Percentiles rank a stretch among this genome's conserved stretches.
phyloP scores from a whole-genome alignment of 2,113 vertebrate species.

The Origma solitaria region DNA sequence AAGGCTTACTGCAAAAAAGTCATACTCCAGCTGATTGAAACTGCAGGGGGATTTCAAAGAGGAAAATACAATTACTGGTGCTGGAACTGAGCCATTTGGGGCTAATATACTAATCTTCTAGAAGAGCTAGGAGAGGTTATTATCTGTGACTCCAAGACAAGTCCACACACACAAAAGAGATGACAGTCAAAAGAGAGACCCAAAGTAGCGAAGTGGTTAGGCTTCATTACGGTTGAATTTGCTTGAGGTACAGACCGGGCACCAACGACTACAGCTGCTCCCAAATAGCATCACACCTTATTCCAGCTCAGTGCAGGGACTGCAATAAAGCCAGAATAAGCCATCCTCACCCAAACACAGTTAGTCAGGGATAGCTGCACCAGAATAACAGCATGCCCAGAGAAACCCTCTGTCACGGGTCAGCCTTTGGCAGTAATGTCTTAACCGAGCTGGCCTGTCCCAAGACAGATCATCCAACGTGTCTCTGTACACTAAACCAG shows the following conservation, averaged over 20 bases:
- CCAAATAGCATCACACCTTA: background rate
- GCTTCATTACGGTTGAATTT: background rate
- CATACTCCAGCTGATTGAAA: background rate
- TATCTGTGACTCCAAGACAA: background rate
- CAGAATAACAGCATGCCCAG: background rate
- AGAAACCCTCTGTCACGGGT: background rate
- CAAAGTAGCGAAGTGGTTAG: background rate
- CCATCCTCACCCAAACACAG: background rate
- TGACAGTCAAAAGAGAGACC: background rate
- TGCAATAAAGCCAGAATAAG: background rate
- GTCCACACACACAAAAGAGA: background rate
- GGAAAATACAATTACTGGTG: constrained; percentile 26
- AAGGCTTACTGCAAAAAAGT: background rate
- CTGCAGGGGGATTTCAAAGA: background rate
- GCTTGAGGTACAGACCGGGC: background rate
- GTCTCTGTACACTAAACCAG: background rate
- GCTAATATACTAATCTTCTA: constrained; percentile 20
- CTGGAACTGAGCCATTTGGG: background rate
- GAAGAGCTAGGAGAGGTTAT: background rate
- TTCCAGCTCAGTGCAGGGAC: background rate
- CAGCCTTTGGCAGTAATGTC: background rate
- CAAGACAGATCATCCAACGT: background rate
- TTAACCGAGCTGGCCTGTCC: background rate
- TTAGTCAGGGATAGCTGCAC: background rate
- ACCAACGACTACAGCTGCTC: background rate